Conservation (phyloP, 2,888 invertebrate genomes). For the Cotesia congregata region DNA sequence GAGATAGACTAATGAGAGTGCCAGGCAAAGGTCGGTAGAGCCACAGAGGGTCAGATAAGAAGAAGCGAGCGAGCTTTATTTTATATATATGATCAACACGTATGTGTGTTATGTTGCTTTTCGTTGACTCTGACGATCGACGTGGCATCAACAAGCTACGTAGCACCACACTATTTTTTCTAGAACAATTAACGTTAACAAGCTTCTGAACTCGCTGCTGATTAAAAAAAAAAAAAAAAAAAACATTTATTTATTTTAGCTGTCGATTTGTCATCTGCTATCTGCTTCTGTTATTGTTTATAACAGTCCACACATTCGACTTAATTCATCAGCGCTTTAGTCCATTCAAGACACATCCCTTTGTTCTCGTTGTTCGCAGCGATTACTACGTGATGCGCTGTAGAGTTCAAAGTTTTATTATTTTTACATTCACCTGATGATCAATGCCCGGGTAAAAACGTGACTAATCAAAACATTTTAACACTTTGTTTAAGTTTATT, state of each 20-base stretch:
- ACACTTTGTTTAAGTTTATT: slow-evolving; percentile 19
- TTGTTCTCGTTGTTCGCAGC: slow-evolving; percentile 23
- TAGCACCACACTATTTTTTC: slow-evolving; percentile 3
- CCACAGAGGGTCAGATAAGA: slow-evolving; percentile 39
- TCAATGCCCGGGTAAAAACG: slow-evolving; percentile 2
- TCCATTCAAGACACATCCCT: slow-evolving; percentile 10
- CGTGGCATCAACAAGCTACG: slow-evolving; percentile 13
- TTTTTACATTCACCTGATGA: slow-evolving; percentile 13
- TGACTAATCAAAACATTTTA: slow-evolving; percentile 6
- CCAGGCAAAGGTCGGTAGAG: slow-evolving; percentile 38
- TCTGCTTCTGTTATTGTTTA: slow-evolving; percentile 2
- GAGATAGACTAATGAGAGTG: slow-evolving; percentile 41
- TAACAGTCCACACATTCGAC: neutral
- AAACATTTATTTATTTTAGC: slow-evolving; percentile 23
- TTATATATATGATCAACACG: neutral
- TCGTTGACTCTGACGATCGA: slow-evolving; percentile 15
- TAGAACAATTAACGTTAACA: slow-evolving; percentile 18
- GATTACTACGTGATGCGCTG: slow-evolving; percentile 8
- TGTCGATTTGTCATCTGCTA: slow-evolving; percentile 25
- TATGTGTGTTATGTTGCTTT: neutral
- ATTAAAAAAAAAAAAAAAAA: neutral
- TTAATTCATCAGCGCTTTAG: slow-evolving; percentile 3
- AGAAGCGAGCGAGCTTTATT: slow-evolving; percentile 22
- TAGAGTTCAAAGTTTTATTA: slow-evolving; percentile 27
- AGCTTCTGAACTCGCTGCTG: neutral